These are phyloP conservation scores for Liodrosophila aerea DNA, from an alignment of 2,888 invertebrate genomes.

Conservation along the genomic window DNA sequence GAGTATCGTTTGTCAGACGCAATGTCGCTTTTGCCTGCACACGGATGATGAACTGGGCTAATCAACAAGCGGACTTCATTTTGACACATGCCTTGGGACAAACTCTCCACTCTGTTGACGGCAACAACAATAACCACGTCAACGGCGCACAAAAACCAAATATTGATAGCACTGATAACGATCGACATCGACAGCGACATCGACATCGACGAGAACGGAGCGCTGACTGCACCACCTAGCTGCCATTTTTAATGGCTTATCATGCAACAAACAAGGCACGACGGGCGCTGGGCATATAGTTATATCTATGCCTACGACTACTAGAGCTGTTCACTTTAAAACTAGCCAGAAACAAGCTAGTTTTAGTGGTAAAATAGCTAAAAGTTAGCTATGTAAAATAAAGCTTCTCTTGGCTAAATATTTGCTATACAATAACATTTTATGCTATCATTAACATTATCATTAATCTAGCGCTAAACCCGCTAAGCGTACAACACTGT, in stretches of 20 bases:
- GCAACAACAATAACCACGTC: conserved; percentile 23
- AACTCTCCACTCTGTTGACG: conserved; percentile 17
- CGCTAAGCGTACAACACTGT: neutral
- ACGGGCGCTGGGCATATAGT: conserved; percentile 1
- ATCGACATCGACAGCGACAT: conserved; percentile 45
- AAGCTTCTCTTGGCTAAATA: too few species aligned
- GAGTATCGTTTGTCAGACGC: conserved; percentile 46
- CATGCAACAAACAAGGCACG: conserved; percentile 48
- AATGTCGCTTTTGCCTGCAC: conserved; percentile 43
- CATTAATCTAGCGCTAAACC: too few species aligned
- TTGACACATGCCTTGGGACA: conserved; percentile 58
- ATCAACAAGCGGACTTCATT: conserved; percentile 63
- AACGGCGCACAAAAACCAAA: conserved; percentile 54
- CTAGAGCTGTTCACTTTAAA: too few species aligned
- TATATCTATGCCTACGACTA: conserved; percentile 3
- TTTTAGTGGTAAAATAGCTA: too few species aligned
- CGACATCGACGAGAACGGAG: conserved; percentile 30
- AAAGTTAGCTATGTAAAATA: too few species aligned
- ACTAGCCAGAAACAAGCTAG: too few species aligned
- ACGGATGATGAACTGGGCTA: conserved; percentile 52
- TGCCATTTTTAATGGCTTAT: conserved; percentile 75
- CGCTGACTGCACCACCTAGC: conserved; percentile 56
- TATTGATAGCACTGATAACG: conserved; percentile 69
- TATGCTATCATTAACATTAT: too few species aligned
- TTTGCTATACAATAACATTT: too few species aligned